Conservation (phyloP, 2,113 vertebrate species). For the Atherinomorus stipes region DNA sequence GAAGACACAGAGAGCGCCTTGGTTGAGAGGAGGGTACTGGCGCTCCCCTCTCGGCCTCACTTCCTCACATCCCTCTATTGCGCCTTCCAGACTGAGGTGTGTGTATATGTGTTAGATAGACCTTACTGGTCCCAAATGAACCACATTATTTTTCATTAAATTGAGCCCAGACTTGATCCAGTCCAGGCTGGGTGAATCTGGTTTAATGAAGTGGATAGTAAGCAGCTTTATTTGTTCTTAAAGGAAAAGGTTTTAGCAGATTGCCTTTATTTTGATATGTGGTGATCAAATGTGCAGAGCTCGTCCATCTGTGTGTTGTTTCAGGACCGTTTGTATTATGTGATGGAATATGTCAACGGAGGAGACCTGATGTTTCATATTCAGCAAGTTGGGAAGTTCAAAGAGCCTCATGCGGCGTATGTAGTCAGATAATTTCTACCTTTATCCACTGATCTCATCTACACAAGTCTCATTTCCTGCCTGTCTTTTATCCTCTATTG, state of each 20-base stretch:
- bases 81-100: slow-evolving; percentile 92
- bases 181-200: slow-evolving; percentile 51
- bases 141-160: slow-evolving; percentile 50
- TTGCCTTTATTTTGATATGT: slow-evolving; percentile 70
- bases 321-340: slow-evolving; percentile 94
- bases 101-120: background rate
- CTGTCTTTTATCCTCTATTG: slow-evolving; percentile 34
- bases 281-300: slow-evolving; percentile 38
- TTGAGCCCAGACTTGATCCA: slow-evolving; percentile 48
- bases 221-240: slow-evolving; percentile 61
- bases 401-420: slow-evolving; percentile 93
- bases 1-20: slow-evolving; percentile 94
- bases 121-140: slow-evolving; percentile 11
- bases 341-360: slow-evolving; percentile 95
- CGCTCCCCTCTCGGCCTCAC: slow-evolving; percentile 86
- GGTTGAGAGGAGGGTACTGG: slow-evolving; percentile 91
- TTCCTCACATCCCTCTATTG: slow-evolving; percentile 92
- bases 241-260: slow-evolving; percentile 62
- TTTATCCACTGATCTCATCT: slow-evolving; percentile 52
- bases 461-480: slow-evolving; percentile 40
- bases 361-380: slow-evolving; percentile 97
- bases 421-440: slow-evolving; percentile 62
- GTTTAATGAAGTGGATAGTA: slow-evolving; percentile 71
- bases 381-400: slow-evolving; percentile 93
- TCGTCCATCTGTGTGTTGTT: slow-evolving; percentile 16